phyloP scores from a whole-genome alignment of 2,888 invertebrate species.

The Spilosoma lubricipeda region DNA sequence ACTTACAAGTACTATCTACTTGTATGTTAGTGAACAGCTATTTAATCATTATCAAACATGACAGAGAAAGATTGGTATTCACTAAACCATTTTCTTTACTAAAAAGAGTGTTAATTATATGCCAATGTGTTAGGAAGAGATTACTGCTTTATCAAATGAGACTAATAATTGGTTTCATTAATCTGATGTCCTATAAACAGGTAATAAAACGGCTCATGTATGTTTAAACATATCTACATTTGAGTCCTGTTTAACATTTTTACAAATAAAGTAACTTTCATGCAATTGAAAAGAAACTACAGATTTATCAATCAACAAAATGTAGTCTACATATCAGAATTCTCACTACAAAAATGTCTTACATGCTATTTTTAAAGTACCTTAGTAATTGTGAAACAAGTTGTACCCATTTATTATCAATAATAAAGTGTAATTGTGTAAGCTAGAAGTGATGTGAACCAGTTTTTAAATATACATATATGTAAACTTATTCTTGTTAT shows the following conservation, averaged over 20 bases:
- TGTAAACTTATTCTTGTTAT: neutral
- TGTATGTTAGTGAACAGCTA: neutral
- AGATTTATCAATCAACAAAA: neutral
- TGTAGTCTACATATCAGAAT: neutral
- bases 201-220: neutral
- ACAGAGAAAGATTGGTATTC: neutral
- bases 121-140: neutral
- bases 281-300: neutral
- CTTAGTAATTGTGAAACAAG: neutral
- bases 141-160: neutral
- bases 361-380: neutral
- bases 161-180: neutral
- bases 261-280: neutral
- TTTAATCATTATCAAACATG: conserved; percentile 16
- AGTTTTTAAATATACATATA: neutral
- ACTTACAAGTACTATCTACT: neutral
- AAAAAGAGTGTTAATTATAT: neutral
- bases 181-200: neutral
- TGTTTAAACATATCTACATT: neutral
- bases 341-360: neutral
- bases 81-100: neutral
- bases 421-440: neutral
- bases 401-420: neutral
- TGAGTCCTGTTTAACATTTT: neutral
- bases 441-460: neutral